Evolutionary conservation across 2,113 vertebrate genomes (phyloP).

Genomic region (Perca fluviatilis): DNA sequence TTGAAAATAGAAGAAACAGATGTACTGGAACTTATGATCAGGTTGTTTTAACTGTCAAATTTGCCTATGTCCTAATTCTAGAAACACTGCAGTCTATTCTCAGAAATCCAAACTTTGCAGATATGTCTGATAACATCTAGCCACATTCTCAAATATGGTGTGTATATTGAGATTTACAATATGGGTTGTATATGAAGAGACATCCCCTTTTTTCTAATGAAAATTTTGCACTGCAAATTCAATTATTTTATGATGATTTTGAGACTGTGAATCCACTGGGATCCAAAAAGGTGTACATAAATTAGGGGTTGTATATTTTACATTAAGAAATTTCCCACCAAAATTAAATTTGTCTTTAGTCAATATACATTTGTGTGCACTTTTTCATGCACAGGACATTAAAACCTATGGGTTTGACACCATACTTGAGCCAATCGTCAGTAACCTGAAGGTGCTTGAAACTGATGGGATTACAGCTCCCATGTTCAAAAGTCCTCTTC

Average conservation of each 20-base stretch:
- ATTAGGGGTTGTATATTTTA: slow-evolving; percentile 38
- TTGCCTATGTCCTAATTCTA: slow-evolving; percentile 37
- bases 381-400: slow-evolving; percentile 48
- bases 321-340: slow-evolving; percentile 22
- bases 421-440: slow-evolving; percentile 21
- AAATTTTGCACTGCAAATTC: slow-evolving; percentile 20
- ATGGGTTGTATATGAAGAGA: slow-evolving; percentile 8
- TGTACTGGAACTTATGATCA: slow-evolving; percentile 33
- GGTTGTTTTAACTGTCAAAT: slow-evolving; percentile 39
- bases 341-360: slow-evolving; percentile 34
- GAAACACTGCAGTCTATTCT: slow-evolving; percentile 43
- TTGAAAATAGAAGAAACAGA: slow-evolving; percentile 40
- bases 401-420: slow-evolving; percentile 29
- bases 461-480: slow-evolving; percentile 13
- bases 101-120: slow-evolving; percentile 33
- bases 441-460: slow-evolving; percentile 29
- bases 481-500: not conserved
- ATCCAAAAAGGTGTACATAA: slow-evolving; percentile 41
- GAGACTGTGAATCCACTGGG: slow-evolving; percentile 34
- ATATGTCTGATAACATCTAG: slow-evolving; percentile 13
- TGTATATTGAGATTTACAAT: slow-evolving; percentile 28
- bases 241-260: slow-evolving; percentile 12
- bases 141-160: slow-evolving; percentile 6
- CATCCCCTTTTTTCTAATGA: slow-evolving; percentile 5
- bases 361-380: slow-evolving; percentile 22